A percentile compares a stretch with the other conserved stretches of the same genome.
phyloP scores from a whole-genome alignment of 37 sponge, comb jelly and placozoan genomes.

The Hexactinellida sp. region DNA sequence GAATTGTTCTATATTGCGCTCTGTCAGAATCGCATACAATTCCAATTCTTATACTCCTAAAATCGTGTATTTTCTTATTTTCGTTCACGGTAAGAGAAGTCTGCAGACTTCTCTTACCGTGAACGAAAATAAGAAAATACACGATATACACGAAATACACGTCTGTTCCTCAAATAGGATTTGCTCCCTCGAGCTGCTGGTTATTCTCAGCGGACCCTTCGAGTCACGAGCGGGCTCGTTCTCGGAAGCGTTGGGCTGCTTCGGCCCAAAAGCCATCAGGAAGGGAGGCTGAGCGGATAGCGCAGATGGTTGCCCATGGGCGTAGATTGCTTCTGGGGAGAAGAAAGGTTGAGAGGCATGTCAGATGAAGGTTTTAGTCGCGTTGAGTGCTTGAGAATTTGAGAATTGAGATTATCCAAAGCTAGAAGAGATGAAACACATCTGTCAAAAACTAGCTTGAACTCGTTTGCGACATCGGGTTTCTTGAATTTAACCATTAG shows the following conservation, averaged over 20 bases:
- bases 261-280: background rate
- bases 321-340: background rate
- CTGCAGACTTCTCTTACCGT: too few relatives aligned
- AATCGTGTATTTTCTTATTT: background rate
- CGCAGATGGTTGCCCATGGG: background rate
- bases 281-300: background rate
- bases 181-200: background rate
- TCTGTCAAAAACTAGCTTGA: constrained; percentile 54
- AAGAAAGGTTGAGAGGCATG: background rate
- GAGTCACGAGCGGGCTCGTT: background rate
- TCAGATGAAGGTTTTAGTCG: background rate
- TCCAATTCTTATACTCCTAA: background rate
- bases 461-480: constrained; percentile 46
- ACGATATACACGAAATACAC: too few relatives aligned
- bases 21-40: background rate
- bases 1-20: background rate
- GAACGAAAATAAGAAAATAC: too few relatives aligned
- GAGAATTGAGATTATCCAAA: too few relatives aligned
- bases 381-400: background rate
- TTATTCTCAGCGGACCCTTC: background rate
- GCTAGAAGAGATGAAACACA: too few relatives aligned
- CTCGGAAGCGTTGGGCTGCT: background rate
- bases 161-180: background rate
- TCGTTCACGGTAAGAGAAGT: background rate
- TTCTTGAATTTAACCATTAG: constrained; percentile 62